Evolutionary conservation across 2,888 invertebrate genomes (phyloP), one percentile per base, ranked within the genome.

Genomic region (Thymelicus sylvestris): DNA sequence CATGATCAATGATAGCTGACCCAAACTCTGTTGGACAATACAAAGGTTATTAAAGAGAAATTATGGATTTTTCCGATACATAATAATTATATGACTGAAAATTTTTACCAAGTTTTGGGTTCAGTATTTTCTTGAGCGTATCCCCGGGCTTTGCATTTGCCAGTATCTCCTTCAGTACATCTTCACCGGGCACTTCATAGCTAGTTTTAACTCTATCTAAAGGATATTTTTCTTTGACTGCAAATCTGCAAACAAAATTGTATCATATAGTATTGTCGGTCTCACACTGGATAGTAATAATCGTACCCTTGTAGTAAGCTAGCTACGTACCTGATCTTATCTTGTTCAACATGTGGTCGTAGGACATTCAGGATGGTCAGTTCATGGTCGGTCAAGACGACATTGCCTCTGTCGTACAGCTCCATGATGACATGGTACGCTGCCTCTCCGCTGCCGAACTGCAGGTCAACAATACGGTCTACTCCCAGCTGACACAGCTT

Each of bases 371-470:
- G 94, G 81, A 99, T 99, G 0, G 95, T 97, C 94, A 97, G 96
- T 78, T 98, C 96, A 82, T 95, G 94, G 92, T 99, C 99, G 0
- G 99, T 98, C 6, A 99, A 94, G 68, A 99, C 95, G 15, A 99
- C 96, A 88, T 99, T 99, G 67, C 99, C 99, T 79, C 98, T 94
- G 90, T 99, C 99, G 82, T 99, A 99, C 31, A 99, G 88, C 87
- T 99, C 99, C 67, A 99, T 85, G 78, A 99, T 97, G 0, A 99
- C 94, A 87, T 99, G 99, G 90, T 98, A 98, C 0, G 98, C 97
- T 0, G 98, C 98, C 84, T 98, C 98, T 0, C 97, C 97, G 5
- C 95, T 96, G 12, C 99, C 99, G 92, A 99, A 99, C 89, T 99
- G 98, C 64, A 99, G 91, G 89, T 99, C 97, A 13, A 99, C 95